Base-by-base conservation (phyloP, 2,888 invertebrate genomes). In the Trilocha varians region DNA sequence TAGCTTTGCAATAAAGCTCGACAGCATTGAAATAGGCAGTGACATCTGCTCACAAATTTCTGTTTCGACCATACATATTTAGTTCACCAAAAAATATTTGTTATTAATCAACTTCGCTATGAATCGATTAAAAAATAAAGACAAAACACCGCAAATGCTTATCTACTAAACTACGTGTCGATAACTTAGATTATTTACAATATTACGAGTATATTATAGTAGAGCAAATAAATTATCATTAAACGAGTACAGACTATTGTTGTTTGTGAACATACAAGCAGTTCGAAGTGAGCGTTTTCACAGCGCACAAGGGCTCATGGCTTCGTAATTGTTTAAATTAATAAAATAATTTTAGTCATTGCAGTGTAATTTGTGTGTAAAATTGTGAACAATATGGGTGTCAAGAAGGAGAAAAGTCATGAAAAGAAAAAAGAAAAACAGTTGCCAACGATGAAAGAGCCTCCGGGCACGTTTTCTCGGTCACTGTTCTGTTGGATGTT, bases 401-500 rank as follows among this genome's bases (percentile, higher is more conserved):
- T 34, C 2, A 40, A 46, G 45, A 51, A 46, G 40, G 43, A 41
- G 33, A 52, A 52, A 52, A 52, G 48, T 46, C 52, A 45, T 39
- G 50, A 44, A 14, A 42, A 51, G 39, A 52, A 63, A 42, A 36
- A 55, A 36, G 50, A 53, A 41, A 56, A 57, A 45, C 36, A 44
- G 8, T 42, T 37, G 43, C 44, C 56, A 5, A 49, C 50, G 3
- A 49, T 65, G 37, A 78, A 78, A 46, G 46, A 54, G n/a, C 50
- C 64, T 0, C 84, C 85, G 0, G 65, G 70, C 9, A 53, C 87
- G 5, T 55, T 93, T 5, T 90, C 91, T 2, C 84, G 91, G 44
- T 66, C 91, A 17, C 72, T 89, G 36, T 92, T 90, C 73, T 89
- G 90, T 75, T 96, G 94, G 90, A 91, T 93, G 42, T 82, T 93